Evolutionary conservation across 53 echinoderm and acorn worm species (phyloP).

Genomic region (Astropecten irregularis): DNA sequence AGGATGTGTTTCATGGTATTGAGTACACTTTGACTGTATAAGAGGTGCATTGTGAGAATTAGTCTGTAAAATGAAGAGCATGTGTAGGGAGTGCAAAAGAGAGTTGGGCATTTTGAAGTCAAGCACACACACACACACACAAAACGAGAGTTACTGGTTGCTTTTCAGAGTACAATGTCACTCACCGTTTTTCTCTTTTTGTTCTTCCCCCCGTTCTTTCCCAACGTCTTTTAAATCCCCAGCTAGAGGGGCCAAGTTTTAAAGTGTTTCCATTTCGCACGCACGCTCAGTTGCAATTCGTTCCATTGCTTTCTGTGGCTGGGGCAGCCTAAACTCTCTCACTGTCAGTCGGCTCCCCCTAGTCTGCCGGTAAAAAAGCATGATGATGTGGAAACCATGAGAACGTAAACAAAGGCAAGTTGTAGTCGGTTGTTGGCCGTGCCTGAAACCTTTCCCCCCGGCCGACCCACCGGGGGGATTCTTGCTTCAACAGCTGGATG

Average conservation of each 20-base stretch:
- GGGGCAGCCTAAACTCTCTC: constrained; percentile 19
- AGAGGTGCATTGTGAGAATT: too few species aligned
- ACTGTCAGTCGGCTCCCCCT: constrained; percentile 44
- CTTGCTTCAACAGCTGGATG: constrained; percentile 10
- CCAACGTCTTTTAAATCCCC: constrained; percentile 70
- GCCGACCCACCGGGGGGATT: neutral
- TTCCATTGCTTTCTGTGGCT: constrained; percentile 19
- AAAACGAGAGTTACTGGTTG: neutral
- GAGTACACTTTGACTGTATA: too few species aligned
- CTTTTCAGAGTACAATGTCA: constrained; percentile 43
- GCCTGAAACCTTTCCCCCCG: constrained; percentile 2
- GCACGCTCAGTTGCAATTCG: constrained; percentile 43
- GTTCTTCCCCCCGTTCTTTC: constrained; percentile 69
- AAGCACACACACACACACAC: too few species aligned
- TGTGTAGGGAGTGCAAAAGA: neutral
- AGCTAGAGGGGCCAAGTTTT: constrained; percentile 62
- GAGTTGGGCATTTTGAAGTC: too few species aligned
- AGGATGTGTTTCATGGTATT: too few species aligned
- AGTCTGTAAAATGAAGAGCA: too few species aligned
- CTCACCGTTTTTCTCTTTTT: constrained; percentile 70
- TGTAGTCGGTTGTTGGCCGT: constrained; percentile 27
- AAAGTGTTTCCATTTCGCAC: constrained; percentile 46
- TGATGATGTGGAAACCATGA: constrained; percentile 48
- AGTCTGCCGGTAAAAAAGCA: constrained; percentile 59
- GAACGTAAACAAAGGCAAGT: constrained; percentile 33